phyloP scores from a whole-genome alignment of 2,797 vertebrate genomes.

The Delichon dasypus region DNA sequence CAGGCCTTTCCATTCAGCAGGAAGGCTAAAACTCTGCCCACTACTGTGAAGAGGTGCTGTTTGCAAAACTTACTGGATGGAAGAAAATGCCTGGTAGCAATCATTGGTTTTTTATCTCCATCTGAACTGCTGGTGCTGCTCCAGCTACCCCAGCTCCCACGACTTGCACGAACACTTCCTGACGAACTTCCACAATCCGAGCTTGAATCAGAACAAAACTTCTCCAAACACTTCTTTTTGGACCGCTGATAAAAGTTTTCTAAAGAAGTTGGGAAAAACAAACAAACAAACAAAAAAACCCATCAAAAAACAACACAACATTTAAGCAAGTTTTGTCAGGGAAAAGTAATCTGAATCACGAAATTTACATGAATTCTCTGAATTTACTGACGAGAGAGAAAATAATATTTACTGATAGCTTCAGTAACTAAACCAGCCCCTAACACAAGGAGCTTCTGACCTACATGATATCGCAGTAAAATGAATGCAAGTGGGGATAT shows the following conservation, averaged over 20 bases:
- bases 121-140: constrained; percentile 95
- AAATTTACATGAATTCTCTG: neutral
- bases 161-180: constrained; percentile 91
- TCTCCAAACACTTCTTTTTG: constrained; percentile 83
- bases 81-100: constrained; percentile 75
- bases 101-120: constrained; percentile 85
- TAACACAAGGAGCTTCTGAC: neutral
- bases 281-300: neutral
- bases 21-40: neutral
- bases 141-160: constrained; percentile 98
- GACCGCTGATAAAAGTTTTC: constrained; percentile 68
- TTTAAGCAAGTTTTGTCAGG: neutral
- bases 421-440: neutral
- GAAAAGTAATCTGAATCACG: neutral
- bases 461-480: neutral
- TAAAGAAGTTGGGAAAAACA: neutral
- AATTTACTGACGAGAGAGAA: neutral
- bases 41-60: neutral
- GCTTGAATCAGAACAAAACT: constrained; percentile 89
- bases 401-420: neutral
- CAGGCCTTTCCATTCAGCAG: neutral
- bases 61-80: constrained; percentile 70
- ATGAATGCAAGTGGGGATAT: neutral
- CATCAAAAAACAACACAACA: neutral
- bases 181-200: constrained; percentile 94